Percentiles rank a stretch among this genome's conserved stretches.
Evolutionary conservation across 2,797 vertebrate genomes (phyloP).

Genomic region (Danio albolineatus): DNA sequence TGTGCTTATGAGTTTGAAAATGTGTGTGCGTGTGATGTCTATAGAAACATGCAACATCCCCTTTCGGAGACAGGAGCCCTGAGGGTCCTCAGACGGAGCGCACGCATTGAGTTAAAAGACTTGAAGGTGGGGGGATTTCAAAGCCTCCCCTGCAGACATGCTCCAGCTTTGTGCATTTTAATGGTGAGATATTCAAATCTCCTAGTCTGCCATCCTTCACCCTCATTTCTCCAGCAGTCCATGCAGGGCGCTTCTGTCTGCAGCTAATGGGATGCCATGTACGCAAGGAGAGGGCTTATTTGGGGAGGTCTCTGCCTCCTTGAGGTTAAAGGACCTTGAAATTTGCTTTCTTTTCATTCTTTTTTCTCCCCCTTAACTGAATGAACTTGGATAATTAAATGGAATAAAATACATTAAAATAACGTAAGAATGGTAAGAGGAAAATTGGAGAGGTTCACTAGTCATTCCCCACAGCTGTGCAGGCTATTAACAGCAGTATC

Average conservation of each 20-base stretch:
- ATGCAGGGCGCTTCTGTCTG: constrained; percentile 52
- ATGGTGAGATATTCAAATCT: constrained; percentile 73
- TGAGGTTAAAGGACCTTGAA: constrained; percentile 63
- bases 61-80: constrained; percentile 63
- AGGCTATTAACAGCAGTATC: constrained; percentile 55
- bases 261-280: constrained; percentile 62
- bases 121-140: constrained; percentile 71
- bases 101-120: constrained; percentile 66
- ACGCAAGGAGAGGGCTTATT: constrained; percentile 62
- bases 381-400: constrained; percentile 60
- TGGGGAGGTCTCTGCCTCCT: constrained; percentile 57
- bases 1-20: constrained; percentile 55
- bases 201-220: constrained; percentile 58
- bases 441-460: constrained; percentile 56
- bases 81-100: constrained; percentile 56
- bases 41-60: constrained; percentile 55
- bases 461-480: constrained; percentile 49
- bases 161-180: constrained; percentile 72
- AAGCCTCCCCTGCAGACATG: constrained; percentile 72
- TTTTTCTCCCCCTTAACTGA: constrained; percentile 48
- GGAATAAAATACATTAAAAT: constrained; percentile 62
- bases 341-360: constrained; percentile 45
- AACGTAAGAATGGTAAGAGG: constrained; percentile 57
- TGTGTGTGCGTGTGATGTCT: constrained; percentile 53
- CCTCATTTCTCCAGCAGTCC: constrained; percentile 60